These are phyloP conservation scores for Petrocephalus microphthalmus DNA, from an alignment of 2,113 vertebrate genomes.

Conservation along the genomic window DNA sequence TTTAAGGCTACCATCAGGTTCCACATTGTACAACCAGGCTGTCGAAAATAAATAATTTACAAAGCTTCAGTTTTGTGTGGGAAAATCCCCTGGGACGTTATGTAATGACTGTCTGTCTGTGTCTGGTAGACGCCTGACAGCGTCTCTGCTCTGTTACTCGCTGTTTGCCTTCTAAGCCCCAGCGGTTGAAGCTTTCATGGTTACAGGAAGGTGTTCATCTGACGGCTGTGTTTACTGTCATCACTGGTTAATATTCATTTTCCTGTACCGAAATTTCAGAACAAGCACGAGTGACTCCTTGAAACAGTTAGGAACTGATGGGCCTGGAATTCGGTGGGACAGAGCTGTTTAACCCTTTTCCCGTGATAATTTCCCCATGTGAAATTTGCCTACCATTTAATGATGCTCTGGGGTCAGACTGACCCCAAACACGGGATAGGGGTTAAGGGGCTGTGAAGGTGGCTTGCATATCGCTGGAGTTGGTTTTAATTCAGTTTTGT, in stretches of 20 bases:
- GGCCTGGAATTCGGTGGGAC: background rate
- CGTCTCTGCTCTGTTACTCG: background rate
- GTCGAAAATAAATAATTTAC: background rate
- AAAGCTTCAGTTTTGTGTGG: background rate
- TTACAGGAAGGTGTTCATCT: background rate
- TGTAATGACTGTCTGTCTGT: background rate
- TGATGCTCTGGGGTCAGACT: too few species aligned
- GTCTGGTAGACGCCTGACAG: background rate
- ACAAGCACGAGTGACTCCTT: background rate
- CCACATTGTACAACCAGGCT: background rate
- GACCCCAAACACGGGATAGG: too few species aligned
- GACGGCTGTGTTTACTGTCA: background rate
- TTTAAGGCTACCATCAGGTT: background rate
- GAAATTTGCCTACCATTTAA: too few species aligned
- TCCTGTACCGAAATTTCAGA: background rate
- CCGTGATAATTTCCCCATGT: too few species aligned
- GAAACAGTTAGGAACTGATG: background rate
- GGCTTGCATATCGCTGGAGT: background rate
- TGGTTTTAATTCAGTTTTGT: background rate
- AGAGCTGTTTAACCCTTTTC: background rate
- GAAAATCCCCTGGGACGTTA: background rate
- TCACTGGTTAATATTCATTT: background rate
- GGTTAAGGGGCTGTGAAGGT: background rate
- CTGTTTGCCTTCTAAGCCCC: background rate
- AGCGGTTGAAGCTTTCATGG: background rate